A percentile compares a stretch with the other conserved stretches of the same genome.
Evolutionary conservation across 2,113 vertebrate genomes (phyloP).

Genomic region (Oncorhynchus clarkii): DNA sequence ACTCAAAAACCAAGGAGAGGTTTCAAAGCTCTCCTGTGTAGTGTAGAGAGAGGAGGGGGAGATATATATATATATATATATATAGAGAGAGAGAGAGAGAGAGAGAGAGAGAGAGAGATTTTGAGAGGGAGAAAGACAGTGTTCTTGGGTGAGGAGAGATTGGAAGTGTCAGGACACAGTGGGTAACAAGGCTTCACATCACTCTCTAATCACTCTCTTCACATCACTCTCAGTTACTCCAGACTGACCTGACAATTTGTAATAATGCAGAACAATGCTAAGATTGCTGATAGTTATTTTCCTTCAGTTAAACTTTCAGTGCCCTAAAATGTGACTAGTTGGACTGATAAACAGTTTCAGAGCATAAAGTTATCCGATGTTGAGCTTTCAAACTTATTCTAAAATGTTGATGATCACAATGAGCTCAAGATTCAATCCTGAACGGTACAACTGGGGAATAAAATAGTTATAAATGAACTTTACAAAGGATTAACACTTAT

Average conservation of each 20-base stretch:
- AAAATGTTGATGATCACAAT: background rate
- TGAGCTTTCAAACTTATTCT: background rate
- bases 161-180: background rate
- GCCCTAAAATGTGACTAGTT: background rate
- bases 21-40: background rate
- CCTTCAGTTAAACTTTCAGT: no score
- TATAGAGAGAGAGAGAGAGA: constrained; percentile 10
- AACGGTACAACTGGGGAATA: background rate
- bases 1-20: constrained; percentile 11
- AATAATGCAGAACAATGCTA: background rate
- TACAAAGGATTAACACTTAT: background rate
- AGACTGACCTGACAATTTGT: background rate
- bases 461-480: no score
- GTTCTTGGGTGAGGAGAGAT: constrained; percentile 1
- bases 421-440: background rate
- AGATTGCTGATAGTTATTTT: background rate
- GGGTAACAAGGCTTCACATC: background rate
- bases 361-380: background rate
- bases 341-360: background rate
- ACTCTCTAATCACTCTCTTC: background rate
- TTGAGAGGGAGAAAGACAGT: background rate
- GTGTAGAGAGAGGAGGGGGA: background rate
- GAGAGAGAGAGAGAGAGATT: constrained; percentile 8
- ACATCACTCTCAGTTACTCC: background rate
- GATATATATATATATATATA: constrained; percentile 4